These are phyloP conservation scores for Syritta pipiens DNA, from an alignment of 2,888 invertebrate species.

Conservation along the genomic window DNA sequence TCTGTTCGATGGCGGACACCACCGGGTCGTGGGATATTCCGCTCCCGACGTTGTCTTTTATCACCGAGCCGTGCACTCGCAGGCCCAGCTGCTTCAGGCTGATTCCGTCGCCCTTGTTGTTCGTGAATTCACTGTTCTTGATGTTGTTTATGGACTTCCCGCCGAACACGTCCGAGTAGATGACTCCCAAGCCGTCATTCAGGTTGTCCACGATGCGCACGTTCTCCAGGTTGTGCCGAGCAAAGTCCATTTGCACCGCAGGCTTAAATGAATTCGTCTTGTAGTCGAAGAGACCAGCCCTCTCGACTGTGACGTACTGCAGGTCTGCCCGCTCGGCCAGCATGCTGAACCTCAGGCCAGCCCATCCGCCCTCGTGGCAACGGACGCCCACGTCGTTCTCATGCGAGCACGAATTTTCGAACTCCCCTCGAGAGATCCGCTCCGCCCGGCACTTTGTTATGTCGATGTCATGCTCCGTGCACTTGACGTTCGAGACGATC, in stretches of 20 bases:
- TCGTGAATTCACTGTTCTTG: slow-evolving; percentile 90
- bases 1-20: slow-evolving; percentile 89
- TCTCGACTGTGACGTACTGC: slow-evolving; percentile 92
- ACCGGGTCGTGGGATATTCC: slow-evolving; percentile 97
- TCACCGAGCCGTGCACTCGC: slow-evolving; percentile 86
- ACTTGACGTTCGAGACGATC: slow-evolving; percentile 91
- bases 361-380: slow-evolving; percentile 96
- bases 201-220: slow-evolving; percentile 91
- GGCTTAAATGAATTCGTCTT: slow-evolving; percentile 92
- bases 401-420: slow-evolving; percentile 93
- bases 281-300: slow-evolving; percentile 96
- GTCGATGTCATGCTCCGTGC: slow-evolving; percentile 94
- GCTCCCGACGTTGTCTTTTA: slow-evolving; percentile 90
- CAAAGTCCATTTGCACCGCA: slow-evolving; percentile 92
- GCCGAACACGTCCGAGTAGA: slow-evolving; percentile 96
- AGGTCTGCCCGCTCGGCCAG: slow-evolving; percentile 92
- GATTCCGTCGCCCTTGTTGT: slow-evolving; percentile 93
- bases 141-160: slow-evolving; percentile 90
- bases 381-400: slow-evolving; percentile 93
- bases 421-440: slow-evolving; percentile 82
- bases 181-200: slow-evolving; percentile 94
- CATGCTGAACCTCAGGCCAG: slow-evolving; percentile 93
- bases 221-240: slow-evolving; percentile 90
- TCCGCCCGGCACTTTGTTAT: slow-evolving; percentile 93
- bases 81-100: slow-evolving; percentile 93